Conservation (phyloP, 37 sponge, comb jelly and placozoan species). For the Ephydatia muelleri region DNA sequence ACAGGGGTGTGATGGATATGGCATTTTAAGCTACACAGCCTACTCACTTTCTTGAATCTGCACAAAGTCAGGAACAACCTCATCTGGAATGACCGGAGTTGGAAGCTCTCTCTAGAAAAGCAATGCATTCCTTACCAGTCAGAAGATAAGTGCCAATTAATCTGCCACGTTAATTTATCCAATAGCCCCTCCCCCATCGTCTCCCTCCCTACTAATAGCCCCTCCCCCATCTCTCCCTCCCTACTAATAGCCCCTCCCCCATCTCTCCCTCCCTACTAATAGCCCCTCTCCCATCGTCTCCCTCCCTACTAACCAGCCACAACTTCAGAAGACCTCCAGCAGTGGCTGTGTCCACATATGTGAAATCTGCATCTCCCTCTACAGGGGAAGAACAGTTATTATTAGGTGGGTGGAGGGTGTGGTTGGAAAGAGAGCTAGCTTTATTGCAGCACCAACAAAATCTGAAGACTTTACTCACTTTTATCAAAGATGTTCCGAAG, state of each 20-base stretch:
- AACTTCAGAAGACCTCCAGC: slow-evolving; percentile 70
- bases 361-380: slow-evolving; percentile 79
- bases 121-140: neutral
- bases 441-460: too few species aligned
- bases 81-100: slow-evolving; percentile 63
- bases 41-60: slow-evolving; percentile 57
- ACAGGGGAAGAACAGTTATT: neutral
- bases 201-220: neutral
- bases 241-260: neutral
- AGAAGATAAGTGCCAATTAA: too few species aligned
- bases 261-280: neutral
- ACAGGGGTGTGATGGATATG: too few species aligned
- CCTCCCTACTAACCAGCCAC: slow-evolving; percentile 45
- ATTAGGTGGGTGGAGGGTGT: too few species aligned
- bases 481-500: slow-evolving; percentile 61
- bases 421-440: too few species aligned
- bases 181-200: neutral
- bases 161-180: too few species aligned
- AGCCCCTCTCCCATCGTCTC: neutral
- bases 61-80: slow-evolving; percentile 34
- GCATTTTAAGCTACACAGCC: too few species aligned
- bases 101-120: slow-evolving; percentile 69
- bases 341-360: slow-evolving; percentile 55
- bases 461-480: too few species aligned
- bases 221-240: neutral